Conservation (phyloP, 2,888 invertebrate species). For the Iphiclides podalirius region DNA sequence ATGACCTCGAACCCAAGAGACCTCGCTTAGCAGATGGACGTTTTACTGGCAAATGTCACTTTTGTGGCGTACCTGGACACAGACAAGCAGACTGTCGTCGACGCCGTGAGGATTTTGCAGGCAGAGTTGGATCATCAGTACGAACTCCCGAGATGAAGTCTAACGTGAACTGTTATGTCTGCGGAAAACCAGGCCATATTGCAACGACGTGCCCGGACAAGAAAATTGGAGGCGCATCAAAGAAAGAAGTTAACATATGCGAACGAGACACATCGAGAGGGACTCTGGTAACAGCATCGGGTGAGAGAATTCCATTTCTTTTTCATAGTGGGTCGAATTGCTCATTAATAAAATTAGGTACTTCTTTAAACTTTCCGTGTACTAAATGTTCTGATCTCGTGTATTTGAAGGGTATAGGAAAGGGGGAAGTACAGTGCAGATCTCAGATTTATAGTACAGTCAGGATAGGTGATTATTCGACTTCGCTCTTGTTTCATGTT, state of each 20-base stretch:
- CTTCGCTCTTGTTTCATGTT: constrained; percentile 21
- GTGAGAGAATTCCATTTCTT: constrained; percentile 28
- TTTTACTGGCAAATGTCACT: constrained; percentile 26
- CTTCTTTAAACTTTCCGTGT: constrained; percentile 17
- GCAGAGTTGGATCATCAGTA: not conserved
- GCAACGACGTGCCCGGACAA: constrained; percentile 14
- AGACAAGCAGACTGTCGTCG: constrained; percentile 24
- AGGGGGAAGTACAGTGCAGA: constrained; percentile 24
- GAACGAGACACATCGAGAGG: constrained; percentile 20
- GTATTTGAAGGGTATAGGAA: constrained; percentile 30
- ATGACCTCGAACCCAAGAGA: constrained; percentile 13
- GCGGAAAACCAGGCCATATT: constrained; percentile 23
- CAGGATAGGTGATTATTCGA: not conserved
- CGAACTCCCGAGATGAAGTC: not conserved
- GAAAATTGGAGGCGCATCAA: not conserved
- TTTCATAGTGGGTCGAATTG: constrained; percentile 27
- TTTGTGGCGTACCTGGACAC: constrained; percentile 26
- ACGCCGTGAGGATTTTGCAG: not conserved
- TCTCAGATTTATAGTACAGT: constrained; percentile 7
- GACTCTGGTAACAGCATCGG: constrained; percentile 22
- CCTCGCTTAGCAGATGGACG: not conserved
- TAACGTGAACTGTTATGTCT: constrained; percentile 25
- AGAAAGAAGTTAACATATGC: constrained; percentile 9
- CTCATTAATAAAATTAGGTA: constrained; percentile 15
- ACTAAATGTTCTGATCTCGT: constrained; percentile 27